Evolutionary conservation across 2,113 vertebrate genomes (phyloP).

Genomic region (Pomatorhinus ruficollis): DNA sequence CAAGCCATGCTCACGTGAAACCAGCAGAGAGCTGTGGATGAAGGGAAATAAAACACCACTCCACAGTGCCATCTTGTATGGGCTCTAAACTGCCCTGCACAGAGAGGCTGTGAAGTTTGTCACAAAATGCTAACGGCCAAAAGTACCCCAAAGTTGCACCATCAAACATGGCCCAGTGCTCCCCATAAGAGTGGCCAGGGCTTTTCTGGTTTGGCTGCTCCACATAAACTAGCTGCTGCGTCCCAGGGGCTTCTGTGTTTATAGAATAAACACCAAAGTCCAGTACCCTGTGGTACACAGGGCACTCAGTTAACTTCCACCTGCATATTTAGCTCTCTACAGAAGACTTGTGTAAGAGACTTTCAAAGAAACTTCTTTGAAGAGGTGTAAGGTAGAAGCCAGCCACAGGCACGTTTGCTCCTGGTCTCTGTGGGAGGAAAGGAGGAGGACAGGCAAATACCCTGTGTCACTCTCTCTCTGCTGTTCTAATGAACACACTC

Average conservation of each 20-base stretch:
- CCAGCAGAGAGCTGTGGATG: not conserved
- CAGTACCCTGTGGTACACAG: not conserved
- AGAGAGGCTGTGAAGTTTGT: not conserved
- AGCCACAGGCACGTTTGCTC: not conserved
- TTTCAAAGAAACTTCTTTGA: conserved; percentile 1
- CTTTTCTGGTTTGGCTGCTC: not conserved
- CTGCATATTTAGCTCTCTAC: not conserved
- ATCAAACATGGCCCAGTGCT: not conserved
- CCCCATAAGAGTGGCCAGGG: not conserved
- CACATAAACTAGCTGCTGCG: not conserved
- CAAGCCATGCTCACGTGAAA: accelerated
- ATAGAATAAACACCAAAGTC: not conserved
- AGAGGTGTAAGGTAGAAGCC: not conserved
- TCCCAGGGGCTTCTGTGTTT: not conserved
- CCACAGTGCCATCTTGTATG: not conserved
- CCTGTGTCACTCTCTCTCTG: not conserved
- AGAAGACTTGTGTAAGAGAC: not conserved
- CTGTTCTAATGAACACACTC: not conserved
- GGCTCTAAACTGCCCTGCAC: not conserved
- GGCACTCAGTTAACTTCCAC: not conserved
- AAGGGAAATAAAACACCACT: not conserved
- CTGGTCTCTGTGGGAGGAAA: conserved; percentile 3
- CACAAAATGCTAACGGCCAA: not conserved
- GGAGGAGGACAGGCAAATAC: conserved; percentile 9
- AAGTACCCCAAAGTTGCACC: not conserved